These are phyloP conservation scores for Neuroscelio doddi DNA, from an alignment of 2,888 invertebrate species.

Conservation along the genomic window DNA sequence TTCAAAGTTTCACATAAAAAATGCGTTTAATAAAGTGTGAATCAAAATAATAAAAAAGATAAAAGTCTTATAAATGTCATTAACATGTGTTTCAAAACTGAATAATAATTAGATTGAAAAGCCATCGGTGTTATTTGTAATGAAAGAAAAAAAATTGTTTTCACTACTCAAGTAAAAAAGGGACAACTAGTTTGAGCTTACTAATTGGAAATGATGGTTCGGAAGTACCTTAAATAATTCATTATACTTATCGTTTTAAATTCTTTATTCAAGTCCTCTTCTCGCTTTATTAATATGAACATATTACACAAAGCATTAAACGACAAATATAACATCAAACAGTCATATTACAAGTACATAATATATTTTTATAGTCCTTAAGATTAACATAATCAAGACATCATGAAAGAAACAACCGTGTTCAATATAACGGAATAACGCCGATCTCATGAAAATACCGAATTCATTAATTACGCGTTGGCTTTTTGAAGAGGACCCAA, in stretches of 20 bases:
- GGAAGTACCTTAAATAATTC: constrained; percentile 32
- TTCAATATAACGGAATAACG: neutral
- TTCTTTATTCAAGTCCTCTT: constrained; percentile 48
- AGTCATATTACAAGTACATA: constrained; percentile 10
- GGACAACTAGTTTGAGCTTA: constrained; percentile 23
- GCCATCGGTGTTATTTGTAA: too few relatives aligned
- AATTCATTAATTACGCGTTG: neutral
- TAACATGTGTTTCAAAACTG: too few relatives aligned
- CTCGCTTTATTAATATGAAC: constrained; percentile 27
- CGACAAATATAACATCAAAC: constrained; percentile 11
- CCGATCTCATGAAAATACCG: neutral
- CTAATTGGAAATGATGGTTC: constrained; percentile 41
- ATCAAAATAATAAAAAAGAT: neutral
- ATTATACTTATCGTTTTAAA: constrained; percentile 24
- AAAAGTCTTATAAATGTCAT: neutral
- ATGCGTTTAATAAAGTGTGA: neutral
- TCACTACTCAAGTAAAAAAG: constrained; percentile 2
- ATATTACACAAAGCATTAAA: constrained; percentile 22
- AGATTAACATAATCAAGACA: constrained; percentile 4
- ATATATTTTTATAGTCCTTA: constrained; percentile 6
- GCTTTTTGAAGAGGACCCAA: constrained; percentile 38
- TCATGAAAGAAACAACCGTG: neutral
- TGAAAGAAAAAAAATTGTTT: neutral
- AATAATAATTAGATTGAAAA: too few relatives aligned
- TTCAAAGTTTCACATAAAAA: neutral